Base-by-base conservation (phyloP, 2,888 invertebrate genomes). In the Drosophila paranaensis region DNA sequence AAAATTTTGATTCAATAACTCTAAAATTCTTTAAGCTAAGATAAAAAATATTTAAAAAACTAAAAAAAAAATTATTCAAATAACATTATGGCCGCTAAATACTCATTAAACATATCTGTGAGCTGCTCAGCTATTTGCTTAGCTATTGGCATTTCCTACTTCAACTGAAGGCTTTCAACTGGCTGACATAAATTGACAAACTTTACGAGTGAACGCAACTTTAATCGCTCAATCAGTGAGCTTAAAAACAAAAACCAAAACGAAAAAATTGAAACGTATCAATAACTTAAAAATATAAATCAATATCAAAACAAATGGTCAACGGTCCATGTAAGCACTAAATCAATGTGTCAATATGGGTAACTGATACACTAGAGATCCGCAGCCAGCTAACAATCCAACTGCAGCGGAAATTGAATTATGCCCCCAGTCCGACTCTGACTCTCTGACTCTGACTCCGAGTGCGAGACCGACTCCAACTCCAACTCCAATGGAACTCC, bases 271-370 rank as follows among this genome's bases (percentile, higher is more conserved):
- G 27, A 73, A 81, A 87, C 70, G 77, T 74, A 87, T 84, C 84
- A 89, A 87, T 67, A 73, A 71, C 79, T 86, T 77, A 58, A 75
- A 85, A 85, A 89, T 88, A 86, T 87, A 87, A 87, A 87, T 87
- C 86, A 87, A 89, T 89, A 86, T 81, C 70, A 66, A 79, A 69
- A 79, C 85, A 89, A 89, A 89, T 85, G 86, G 86, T 72, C 75
- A 81, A 75, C 78, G 72, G 62, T 60, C 76, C 89, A 80, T 88
- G 86, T 89, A 85, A 85, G 88, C 83, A 88, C 83, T 86, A 89
- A 89, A 86, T 86, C 86, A 86, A 86, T 75, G 81, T 89, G 90
- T 88, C 86, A 86, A 88, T 88, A 85, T 89, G 74, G 75, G 77
- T 79, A 89, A 89, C 86, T 79, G 86, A 86, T 86, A 86, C 84